phyloP scores from a whole-genome alignment of 2,113 vertebrate species.

The Saccopteryx leptura region DNA sequence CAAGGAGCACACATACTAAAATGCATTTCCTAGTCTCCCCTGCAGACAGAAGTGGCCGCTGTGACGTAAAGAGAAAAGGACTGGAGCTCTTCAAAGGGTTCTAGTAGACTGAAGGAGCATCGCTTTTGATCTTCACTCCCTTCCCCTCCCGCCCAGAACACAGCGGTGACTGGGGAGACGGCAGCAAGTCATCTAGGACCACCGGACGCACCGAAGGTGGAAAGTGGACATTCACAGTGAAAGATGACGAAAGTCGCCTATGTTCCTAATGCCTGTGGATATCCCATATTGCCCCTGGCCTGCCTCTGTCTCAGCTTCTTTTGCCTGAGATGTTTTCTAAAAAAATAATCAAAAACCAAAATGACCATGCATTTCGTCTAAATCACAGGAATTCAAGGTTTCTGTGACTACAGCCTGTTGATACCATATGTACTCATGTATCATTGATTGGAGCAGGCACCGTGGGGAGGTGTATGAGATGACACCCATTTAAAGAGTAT shows the following conservation, averaged over 20 bases:
- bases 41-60: not conserved
- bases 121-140: not conserved
- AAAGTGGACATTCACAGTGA: constrained; percentile 6
- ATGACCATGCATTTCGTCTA: not conserved
- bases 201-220: not conserved
- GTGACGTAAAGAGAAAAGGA: not conserved
- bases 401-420: not conserved
- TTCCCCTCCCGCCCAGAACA: not conserved
- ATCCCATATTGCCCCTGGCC: not conserved
- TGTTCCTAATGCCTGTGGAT: not conserved
- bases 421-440: not conserved
- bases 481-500: not conserved
- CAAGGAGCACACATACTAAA: not conserved
- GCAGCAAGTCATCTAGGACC: not conserved
- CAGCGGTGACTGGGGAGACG: not conserved
- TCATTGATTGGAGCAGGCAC: accelerated
- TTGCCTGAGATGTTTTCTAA: not conserved
- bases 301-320: not conserved
- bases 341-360: not conserved
- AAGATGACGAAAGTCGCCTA: not conserved
- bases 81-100: not conserved
- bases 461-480: not conserved
- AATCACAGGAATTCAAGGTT: not conserved
- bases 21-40: not conserved
- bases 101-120: not conserved